Evolutionary conservation across 2,888 invertebrate species (phyloP).

Genomic region (Ypsolopha scabrella): DNA sequence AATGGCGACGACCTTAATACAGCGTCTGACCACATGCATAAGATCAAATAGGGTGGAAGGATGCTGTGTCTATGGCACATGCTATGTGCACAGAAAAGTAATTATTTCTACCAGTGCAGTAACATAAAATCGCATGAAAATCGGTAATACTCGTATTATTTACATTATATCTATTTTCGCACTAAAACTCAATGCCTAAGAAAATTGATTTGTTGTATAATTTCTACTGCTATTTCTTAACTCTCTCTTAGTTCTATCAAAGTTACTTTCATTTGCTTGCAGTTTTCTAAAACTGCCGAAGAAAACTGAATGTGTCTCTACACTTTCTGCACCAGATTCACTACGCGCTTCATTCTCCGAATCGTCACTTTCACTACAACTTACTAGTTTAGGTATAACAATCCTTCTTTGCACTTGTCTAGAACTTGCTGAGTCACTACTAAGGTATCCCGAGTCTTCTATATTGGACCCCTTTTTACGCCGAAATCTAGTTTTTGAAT

Average conservation of each 20-base stretch:
- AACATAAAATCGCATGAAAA: no score
- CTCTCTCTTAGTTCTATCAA: not conserved
- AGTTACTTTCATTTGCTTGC: constrained; percentile 23
- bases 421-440: constrained; percentile 81
- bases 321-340: constrained; percentile 89
- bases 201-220: no score
- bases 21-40: no score
- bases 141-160: no score
- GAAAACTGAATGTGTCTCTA: constrained; percentile 89
- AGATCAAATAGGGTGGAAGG: no score
- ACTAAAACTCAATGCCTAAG: no score
- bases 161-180: no score
- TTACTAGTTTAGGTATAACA: constrained; percentile 62
- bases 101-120: no score
- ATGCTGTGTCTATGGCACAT: no score
- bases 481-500: constrained; percentile 32
- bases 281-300: constrained; percentile 78
- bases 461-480: constrained; percentile 54
- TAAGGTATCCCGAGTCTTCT: constrained; percentile 87
- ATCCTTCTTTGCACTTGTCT: constrained; percentile 50
- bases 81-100: no score
- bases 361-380: constrained; percentile 82
- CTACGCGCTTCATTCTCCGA: constrained; percentile 85
- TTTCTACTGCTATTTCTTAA: no score
- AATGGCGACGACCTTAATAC: no score